phyloP scores from a whole-genome alignment of 1,140 invertebrate genomes.

The Drosophila neocordata region DNA sequence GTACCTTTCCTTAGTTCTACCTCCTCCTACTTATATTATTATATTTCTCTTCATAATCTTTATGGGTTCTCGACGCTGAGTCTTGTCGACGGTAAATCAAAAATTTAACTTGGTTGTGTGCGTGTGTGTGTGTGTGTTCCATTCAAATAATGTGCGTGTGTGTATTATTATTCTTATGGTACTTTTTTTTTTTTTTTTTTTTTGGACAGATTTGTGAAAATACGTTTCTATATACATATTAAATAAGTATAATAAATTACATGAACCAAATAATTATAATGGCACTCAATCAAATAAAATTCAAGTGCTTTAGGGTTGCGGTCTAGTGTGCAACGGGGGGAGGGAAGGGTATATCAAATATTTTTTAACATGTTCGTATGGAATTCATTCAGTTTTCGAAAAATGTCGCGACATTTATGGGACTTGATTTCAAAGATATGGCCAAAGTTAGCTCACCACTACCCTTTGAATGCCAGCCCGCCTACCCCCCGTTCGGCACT shows the following conservation, averaged over 20 bases:
- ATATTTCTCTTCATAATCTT: conserved; percentile 2
- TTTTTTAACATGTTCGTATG: neutral
- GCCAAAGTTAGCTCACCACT: neutral
- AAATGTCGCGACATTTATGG: conserved; percentile 4
- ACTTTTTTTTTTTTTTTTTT: too few species aligned
- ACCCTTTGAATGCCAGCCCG: too few species aligned
- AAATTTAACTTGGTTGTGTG: neutral
- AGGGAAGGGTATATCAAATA: too few species aligned
- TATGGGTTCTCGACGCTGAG: neutral
- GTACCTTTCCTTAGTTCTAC: neutral
- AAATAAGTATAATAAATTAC: conserved; percentile 68
- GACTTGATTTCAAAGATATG: conserved; percentile 26
- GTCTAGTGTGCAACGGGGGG: too few species aligned
- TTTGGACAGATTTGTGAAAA: conserved; percentile 7
- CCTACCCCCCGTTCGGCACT: too few species aligned
- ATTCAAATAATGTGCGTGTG: neutral
- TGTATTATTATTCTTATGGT: too few species aligned
- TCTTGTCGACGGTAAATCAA: conserved; percentile 7
- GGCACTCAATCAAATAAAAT: conserved; percentile 45
- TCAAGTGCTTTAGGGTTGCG: conserved; percentile 39
- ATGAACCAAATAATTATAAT: conserved; percentile 58
- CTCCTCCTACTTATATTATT: conserved; percentile 6
- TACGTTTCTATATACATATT: conserved; percentile 38
- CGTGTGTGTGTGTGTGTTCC: neutral
- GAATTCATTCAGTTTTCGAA: conserved; percentile 14